These are phyloP conservation scores for Drosophila ironensis DNA, from an alignment of 1,140 invertebrate genomes.

Conservation along the genomic window DNA sequence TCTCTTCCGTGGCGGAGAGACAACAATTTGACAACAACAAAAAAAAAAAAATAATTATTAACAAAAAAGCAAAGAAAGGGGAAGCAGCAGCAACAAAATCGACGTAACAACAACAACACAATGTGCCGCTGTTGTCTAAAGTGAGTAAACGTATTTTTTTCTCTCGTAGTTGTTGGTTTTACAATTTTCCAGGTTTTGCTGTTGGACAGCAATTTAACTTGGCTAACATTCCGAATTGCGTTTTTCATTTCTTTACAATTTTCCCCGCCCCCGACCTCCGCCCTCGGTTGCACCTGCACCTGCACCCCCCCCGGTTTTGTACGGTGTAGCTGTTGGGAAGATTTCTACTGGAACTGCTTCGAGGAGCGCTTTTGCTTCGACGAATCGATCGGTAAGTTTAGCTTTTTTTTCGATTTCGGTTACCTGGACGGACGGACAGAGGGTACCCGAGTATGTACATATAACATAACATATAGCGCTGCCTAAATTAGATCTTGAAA, in stretches of 20 bases:
- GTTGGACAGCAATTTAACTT: slow-evolving; percentile 26
- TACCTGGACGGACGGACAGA: slow-evolving; percentile 6
- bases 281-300: background rate
- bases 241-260: slow-evolving; percentile 18
- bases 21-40: background rate
- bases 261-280: background rate
- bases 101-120: slow-evolving; percentile 35
- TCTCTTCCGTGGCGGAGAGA: slow-evolving; percentile 21
- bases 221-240: slow-evolving; percentile 25
- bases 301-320: too few relatives aligned
- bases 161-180: slow-evolving; percentile 12
- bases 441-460: background rate
- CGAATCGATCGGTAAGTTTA: slow-evolving; percentile 83
- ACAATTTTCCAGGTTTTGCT: slow-evolving; percentile 17
- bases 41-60: slow-evolving; percentile 6
- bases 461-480: background rate
- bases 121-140: slow-evolving; percentile 81
- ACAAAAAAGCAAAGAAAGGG: slow-evolving; percentile 28
- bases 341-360: slow-evolving; percentile 85
- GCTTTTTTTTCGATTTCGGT: slow-evolving; percentile 9
- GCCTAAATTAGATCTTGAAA: slow-evolving; percentile 56
- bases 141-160: slow-evolving; percentile 58
- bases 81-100: too few relatives aligned
- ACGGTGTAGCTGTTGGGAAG: slow-evolving; percentile 84
- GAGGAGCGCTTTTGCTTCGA: slow-evolving; percentile 85